Percentiles rank a stretch among this genome's conserved stretches.
These are phyloP conservation scores for Bufo bufo DNA, from an alignment of 2,113 vertebrate species.

Conservation along the genomic window DNA sequence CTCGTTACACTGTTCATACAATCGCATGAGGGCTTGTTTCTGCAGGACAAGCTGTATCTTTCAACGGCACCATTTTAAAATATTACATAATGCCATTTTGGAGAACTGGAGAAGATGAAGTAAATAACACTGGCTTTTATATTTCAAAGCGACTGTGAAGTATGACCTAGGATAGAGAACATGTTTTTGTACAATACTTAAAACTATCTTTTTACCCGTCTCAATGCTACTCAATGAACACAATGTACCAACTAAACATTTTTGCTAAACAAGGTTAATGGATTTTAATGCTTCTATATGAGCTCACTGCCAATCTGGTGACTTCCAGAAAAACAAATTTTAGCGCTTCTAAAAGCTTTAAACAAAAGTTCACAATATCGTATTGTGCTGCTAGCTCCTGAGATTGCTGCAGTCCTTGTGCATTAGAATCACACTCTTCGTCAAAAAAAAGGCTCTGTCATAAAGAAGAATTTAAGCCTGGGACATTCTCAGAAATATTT, in stretches of 20 bases:
- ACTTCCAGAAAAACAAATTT: background rate
- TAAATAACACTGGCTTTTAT: background rate
- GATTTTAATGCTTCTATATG: background rate
- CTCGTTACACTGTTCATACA: no score
- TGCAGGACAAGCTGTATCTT: no score
- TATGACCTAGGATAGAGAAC: background rate
- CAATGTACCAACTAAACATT: background rate
- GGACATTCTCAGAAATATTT: slow-evolving; percentile 8
- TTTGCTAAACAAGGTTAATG: background rate
- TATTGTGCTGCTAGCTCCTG: background rate
- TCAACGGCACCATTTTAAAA: background rate
- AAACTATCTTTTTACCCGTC: background rate
- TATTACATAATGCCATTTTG: background rate
- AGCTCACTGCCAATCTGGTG: background rate
- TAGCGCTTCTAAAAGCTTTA: background rate
- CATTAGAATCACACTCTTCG: background rate
- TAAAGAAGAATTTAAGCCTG: background rate
- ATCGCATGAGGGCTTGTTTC: no score
- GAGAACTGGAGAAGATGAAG: background rate
- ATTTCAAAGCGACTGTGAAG: background rate
- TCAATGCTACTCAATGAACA: background rate
- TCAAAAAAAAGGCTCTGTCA: background rate
- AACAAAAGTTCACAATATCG: background rate
- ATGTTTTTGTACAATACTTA: background rate
- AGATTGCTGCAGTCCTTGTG: background rate